Conservation (phyloP, 2,888 invertebrate species). For the Acanthosepion esculentum region DNA sequence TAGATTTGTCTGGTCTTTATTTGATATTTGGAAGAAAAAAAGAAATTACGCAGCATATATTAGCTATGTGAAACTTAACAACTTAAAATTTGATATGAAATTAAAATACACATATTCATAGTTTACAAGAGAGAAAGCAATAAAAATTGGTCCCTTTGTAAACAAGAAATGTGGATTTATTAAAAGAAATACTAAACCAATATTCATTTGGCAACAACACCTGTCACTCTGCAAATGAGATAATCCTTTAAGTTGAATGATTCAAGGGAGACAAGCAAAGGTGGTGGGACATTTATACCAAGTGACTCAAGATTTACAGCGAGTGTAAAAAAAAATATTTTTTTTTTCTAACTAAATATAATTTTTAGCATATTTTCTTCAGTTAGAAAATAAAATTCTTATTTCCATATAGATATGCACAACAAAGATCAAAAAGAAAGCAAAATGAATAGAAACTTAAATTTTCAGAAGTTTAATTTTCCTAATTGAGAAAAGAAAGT, state of each 20-base stretch:
- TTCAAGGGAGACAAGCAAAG: slow-evolving; percentile 11
- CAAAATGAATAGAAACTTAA: too few relatives aligned
- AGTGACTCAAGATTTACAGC: too few relatives aligned
- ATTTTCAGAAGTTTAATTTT: too few relatives aligned
- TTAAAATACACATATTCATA: neutral
- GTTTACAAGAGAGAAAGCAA: neutral
- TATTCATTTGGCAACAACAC: neutral
- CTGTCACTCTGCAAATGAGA: neutral
- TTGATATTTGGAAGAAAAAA: neutral
- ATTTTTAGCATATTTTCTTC: too few relatives aligned
- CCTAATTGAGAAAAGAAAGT: too few relatives aligned
- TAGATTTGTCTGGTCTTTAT: neutral
- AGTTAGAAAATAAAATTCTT: too few relatives aligned
- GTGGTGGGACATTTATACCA: neutral
- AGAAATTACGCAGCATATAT: neutral
- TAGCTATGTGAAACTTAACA: neutral
- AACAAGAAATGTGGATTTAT: neutral
- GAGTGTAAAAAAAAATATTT: too few relatives aligned
- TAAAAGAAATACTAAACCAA: neutral
- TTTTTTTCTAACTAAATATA: too few relatives aligned
- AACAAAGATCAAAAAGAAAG: too few relatives aligned
- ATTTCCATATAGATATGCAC: too few relatives aligned
- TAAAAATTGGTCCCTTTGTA: neutral
- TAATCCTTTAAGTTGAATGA: slow-evolving; percentile 13
- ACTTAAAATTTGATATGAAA: neutral